Evolutionary conservation across 2,888 invertebrate genomes (phyloP), one percentile per base, ranked within the genome.

Genomic region (Sinhomidia bicolor): DNA sequence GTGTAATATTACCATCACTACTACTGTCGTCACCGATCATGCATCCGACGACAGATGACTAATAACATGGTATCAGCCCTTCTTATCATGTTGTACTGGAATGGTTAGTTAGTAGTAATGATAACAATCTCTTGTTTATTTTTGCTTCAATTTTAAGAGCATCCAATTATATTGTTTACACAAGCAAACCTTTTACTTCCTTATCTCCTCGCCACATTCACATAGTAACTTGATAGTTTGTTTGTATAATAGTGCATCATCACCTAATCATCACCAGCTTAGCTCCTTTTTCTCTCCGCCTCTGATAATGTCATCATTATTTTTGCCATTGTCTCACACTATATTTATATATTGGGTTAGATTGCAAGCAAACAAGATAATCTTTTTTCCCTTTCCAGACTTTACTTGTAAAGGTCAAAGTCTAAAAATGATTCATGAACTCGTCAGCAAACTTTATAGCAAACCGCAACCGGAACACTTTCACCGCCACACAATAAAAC

Each of bases 1-100:
- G 17, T 68, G 12, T n/a, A 65, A 5, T 29, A 9, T 29, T 32
- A 17, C 62, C 26, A 3, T 6, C 23, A 7, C 23, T 68, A 2
- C n/a, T 29, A n/a, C 47, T 62, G 2, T 17, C 51, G 17, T 88
- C 88, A 88, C 88, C 88, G 88, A 88, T 88, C 88, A 82, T 88
- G 82, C 83, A 88, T 88, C 83, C 51, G 51, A 47, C 62, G 82
- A 62, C 88, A 82, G 62, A 83, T 81, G 83, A 82, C 74, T 54
- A 88, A 81, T 81, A 87, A 74, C 51, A 68, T 68, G 14, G 44
- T 79, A 29, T 79, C 65, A 80, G 68, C 85, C 47, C 57, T 26
- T 57, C 54, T 76, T 62, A 84, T 71, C 83, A 83, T 83, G 20
- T 54, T 60, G 76, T 32, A 5, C 9, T 5, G n/a, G n/a, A n/a